Evolutionary conservation across 2,797 vertebrate genomes (phyloP).

Genomic region (Alcedo quadribrachys): DNA sequence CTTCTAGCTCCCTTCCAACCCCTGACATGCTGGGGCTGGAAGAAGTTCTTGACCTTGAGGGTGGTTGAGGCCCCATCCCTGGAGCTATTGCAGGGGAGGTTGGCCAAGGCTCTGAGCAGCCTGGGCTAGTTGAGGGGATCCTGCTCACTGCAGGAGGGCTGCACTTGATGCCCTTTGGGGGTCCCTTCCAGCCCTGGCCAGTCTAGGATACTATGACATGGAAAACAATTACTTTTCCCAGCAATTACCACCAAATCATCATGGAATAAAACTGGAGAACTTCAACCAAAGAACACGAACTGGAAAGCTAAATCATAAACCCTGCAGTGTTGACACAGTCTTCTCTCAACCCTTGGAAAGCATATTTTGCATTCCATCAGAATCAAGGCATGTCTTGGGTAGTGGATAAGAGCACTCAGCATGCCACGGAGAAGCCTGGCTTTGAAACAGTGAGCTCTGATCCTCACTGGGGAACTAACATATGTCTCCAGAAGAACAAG

Average conservation of each 20-base stretch:
- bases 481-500: neutral
- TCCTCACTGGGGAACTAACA: neutral
- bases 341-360: neutral
- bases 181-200: too few relatives aligned
- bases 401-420: conserved; percentile 24
- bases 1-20: too few relatives aligned
- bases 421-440: neutral
- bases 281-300: neutral
- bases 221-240: neutral
- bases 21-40: too few relatives aligned
- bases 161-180: too few relatives aligned
- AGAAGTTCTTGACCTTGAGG: too few relatives aligned
- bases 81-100: too few relatives aligned
- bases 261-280: neutral
- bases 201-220: too few relatives aligned
- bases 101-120: too few relatives aligned
- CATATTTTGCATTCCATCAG: conserved; percentile 33
- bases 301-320: conserved; percentile 9
- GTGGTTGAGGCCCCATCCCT: too few relatives aligned
- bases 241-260: neutral
- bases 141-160: too few relatives aligned
- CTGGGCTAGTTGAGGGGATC: too few relatives aligned
- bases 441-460: neutral
- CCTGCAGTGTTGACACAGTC: neutral
- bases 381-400: neutral